Evolutionary conservation across 2,113 vertebrate species (phyloP).

Genomic region (Thalassoma bifasciatum): DNA sequence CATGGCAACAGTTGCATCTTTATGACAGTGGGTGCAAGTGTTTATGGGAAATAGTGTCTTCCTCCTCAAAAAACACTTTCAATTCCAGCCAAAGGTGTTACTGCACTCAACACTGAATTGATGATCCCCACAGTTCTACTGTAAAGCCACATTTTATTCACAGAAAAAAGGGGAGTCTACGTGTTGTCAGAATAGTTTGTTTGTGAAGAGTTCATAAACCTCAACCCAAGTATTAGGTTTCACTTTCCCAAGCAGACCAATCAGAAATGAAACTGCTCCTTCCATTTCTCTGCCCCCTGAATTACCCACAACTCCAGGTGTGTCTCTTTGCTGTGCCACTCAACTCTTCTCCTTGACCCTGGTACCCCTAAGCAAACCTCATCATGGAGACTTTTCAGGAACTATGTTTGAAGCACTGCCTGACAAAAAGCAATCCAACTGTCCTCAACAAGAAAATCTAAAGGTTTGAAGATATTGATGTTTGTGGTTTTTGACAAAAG

Average conservation of each 20-base stretch:
- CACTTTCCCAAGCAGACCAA: slow-evolving; percentile 63
- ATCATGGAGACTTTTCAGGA: background rate
- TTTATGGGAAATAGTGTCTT: too few relatives aligned
- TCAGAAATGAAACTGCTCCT: slow-evolving; percentile 49
- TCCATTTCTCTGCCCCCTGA: background rate
- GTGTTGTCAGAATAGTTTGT: slow-evolving; percentile 20
- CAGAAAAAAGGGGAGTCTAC: background rate
- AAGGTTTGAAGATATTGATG: slow-evolving; percentile 16
- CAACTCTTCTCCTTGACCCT: too few relatives aligned
- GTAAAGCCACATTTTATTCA: background rate
- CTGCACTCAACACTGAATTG: too few relatives aligned
- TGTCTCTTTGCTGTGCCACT: background rate
- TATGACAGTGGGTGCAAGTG: too few relatives aligned
- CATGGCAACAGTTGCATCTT: too few relatives aligned
- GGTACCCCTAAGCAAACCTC: background rate
- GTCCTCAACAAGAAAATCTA: background rate
- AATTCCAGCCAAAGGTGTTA: too few relatives aligned
- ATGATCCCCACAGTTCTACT: too few relatives aligned
- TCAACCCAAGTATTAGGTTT: slow-evolving; percentile 46
- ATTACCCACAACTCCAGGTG: slow-evolving; percentile 9
- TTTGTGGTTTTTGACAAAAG: slow-evolving; percentile 41
- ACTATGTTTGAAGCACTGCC: background rate
- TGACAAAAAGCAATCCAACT: background rate
- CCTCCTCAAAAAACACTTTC: too few relatives aligned
- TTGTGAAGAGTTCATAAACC: slow-evolving; percentile 6